Evolutionary conservation across 2,888 invertebrate species (phyloP).

Genomic region (Latrodectus hesperus): DNA sequence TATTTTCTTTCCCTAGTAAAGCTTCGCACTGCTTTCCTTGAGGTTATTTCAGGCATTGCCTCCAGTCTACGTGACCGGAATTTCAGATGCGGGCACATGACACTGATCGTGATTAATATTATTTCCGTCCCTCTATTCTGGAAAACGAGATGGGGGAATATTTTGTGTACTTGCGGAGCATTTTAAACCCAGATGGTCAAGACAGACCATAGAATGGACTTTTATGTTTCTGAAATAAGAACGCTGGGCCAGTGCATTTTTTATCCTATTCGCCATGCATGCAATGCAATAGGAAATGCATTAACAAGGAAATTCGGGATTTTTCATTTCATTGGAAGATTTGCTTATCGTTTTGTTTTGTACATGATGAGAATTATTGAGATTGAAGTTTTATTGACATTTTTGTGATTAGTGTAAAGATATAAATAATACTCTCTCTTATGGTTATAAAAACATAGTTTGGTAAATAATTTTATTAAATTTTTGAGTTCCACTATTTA

Average conservation of each 20-base stretch:
- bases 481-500: too few relatives aligned
- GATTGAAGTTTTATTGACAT: too few relatives aligned
- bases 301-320: neutral
- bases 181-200: constrained; percentile 23
- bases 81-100: constrained; percentile 8
- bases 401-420: too few relatives aligned
- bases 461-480: too few relatives aligned
- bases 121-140: neutral
- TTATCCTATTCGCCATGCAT: neutral
- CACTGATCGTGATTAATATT: constrained; percentile 27
- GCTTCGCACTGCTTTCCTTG: neutral
- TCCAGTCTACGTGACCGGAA: constrained; percentile 23
- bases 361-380: too few relatives aligned
- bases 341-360: too few relatives aligned
- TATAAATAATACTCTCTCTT: too few relatives aligned
- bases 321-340: too few relatives aligned
- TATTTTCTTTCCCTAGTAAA: too few relatives aligned
- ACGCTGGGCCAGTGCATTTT: neutral
- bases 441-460: too few relatives aligned
- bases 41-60: neutral
- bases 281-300: neutral
- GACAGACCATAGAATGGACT: neutral
- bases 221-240: constrained; percentile 5
- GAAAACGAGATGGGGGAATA: constrained; percentile 4
- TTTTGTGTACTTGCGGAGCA: neutral